phyloP scores from a whole-genome alignment of 2,797 vertebrate genomes.

The Liasis olivaceus region DNA sequence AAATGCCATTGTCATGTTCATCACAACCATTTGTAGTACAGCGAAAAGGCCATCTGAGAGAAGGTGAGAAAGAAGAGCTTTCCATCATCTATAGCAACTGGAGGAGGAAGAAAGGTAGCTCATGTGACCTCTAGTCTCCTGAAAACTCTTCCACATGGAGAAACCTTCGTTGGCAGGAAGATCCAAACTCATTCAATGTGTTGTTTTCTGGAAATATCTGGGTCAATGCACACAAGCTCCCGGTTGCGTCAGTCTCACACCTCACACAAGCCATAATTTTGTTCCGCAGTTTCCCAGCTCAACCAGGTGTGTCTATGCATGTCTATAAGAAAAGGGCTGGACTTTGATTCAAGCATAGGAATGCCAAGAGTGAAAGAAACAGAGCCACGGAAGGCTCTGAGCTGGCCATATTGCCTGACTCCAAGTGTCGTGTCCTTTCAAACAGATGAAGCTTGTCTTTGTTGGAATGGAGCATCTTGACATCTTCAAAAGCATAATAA shows the following conservation, averaged over 20 bases:
- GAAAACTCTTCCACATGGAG: background rate
- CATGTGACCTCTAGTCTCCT: background rate
- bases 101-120: background rate
- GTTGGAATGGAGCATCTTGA: conserved; percentile 94
- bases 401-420: conserved; percentile 59
- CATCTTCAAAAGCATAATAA: conserved; percentile 95
- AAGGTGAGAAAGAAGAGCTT: background rate
- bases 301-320: conserved; percentile 15
- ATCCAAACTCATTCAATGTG: background rate
- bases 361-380: conserved; percentile 64
- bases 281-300: background rate
- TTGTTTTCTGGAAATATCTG: background rate
- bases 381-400: rapidly evolving
- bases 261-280: background rate
- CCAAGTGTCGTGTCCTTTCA: conserved; percentile 78
- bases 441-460: conserved; percentile 92
- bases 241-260: background rate
- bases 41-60: background rate
- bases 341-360: conserved; percentile 75
- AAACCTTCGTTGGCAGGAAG: conserved; percentile 7
- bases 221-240: background rate
- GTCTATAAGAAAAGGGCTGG: conserved; percentile 76
- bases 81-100: background rate
- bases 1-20: conserved; percentile 55
- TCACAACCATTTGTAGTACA: conserved; percentile 34